Evolutionary conservation across 2,797 vertebrate species (phyloP), one percentile per base, ranked within the genome.

Genomic region (Eulemur rubriventer): DNA sequence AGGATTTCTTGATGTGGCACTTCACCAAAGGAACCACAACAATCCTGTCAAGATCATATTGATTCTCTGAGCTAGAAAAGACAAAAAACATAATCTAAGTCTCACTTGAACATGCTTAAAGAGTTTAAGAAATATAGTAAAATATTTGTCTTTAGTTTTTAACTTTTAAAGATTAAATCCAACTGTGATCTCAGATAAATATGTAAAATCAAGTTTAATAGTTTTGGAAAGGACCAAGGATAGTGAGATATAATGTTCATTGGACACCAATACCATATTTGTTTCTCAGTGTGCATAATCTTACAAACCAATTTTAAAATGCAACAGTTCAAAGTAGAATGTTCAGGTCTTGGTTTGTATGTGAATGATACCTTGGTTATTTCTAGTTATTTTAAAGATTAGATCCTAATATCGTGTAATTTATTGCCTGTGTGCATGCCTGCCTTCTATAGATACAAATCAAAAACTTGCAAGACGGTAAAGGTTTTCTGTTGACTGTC

Each of bases 351-450:
- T 84, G 7, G 18, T 83, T 38, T 89, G 28, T 88, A 76, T 41
- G 1, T 59, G 33, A 46, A 38, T 50, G 14, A 30, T 73, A 91
- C 0, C 1, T 57, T 81, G 11, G 7, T 96, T 73, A 63, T 75
- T 81, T 63, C 30, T 88, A 83, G 0, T 87, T 84, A n/a, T 76
- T 85, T 92, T 96, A 76, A 93, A 91, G 41, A 94, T 91, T 41
- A 92, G 18, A 46, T 63, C 35, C 85, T 82, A 79, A 63, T 2
- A 69, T 75, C 65, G 86, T 73, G 18, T 75, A 52, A n/a, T 50
- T 50, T 43, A 57, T 17, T 75, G 18, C 18, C n/a, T 93, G 82
- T 67, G 7, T 83, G 7, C 22, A 91, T 28, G 1, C 12, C 33
- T 89, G 38, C 52, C 55, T 86, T 91, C 33, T 80, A 43, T 26